Evolutionary conservation across 2,888 invertebrate genomes (phyloP).

Genomic region (Zhuqinia jingwanae): DNA sequence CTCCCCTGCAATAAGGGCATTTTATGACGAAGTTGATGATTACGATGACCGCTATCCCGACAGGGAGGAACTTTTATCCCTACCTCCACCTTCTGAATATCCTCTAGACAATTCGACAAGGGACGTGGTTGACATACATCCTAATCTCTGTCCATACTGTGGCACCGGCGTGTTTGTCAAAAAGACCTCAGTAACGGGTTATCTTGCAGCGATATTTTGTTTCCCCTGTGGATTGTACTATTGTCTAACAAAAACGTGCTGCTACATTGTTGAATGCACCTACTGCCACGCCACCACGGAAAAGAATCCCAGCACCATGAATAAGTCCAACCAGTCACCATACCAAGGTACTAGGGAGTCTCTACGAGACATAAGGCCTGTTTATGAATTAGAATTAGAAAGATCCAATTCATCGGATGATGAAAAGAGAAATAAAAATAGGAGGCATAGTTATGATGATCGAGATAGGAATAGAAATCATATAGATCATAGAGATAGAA

Average conservation of each 20-base stretch:
- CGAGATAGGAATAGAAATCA: not conserved
- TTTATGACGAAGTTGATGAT: too few relatives aligned
- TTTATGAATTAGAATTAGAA: too few relatives aligned
- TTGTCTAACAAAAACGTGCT: constrained; percentile 51
- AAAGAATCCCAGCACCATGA: not conserved
- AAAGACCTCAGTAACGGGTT: constrained; percentile 53
- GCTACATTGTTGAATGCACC: constrained; percentile 55
- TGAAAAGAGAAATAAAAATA: not conserved
- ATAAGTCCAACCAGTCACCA: not conserved
- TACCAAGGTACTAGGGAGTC: not conserved
- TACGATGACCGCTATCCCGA: too few relatives aligned
- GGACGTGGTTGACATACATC: not conserved
- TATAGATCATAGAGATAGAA: too few relatives aligned
- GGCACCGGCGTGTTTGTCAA: constrained; percentile 47
- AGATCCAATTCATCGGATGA: too few relatives aligned
- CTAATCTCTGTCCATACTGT: constrained; percentile 60
- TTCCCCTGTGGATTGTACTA: constrained; percentile 67
- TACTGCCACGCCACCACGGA: constrained; percentile 53
- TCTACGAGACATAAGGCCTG: not conserved
- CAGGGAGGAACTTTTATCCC: too few relatives aligned
- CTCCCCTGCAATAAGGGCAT: too few relatives aligned
- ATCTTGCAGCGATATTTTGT: constrained; percentile 52
- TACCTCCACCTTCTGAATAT: too few relatives aligned
- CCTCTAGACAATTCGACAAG: too few relatives aligned
- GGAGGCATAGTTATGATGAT: not conserved